Percentiles rank a stretch among this genome's conserved stretches.
phyloP scores from a whole-genome alignment of 1,140 invertebrate genomes.

The Drosophila auraria region DNA sequence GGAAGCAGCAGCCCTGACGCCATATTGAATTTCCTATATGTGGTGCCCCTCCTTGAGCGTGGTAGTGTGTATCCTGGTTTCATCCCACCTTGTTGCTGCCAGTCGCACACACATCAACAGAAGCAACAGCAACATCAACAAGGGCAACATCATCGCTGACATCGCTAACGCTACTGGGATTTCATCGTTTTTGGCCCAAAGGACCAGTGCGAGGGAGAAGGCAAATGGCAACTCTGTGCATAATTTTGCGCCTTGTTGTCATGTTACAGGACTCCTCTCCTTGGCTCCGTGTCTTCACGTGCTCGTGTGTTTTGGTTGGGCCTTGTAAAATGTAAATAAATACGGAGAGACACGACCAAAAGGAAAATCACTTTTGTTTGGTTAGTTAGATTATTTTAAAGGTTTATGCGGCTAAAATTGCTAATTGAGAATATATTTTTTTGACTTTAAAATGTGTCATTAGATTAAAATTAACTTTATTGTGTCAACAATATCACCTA shows the following conservation, averaged over 20 bases:
- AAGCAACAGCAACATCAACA: conserved; percentile 25
- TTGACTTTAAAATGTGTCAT: too few relatives aligned
- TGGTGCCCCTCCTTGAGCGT: conserved; percentile 27
- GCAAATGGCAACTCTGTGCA: conserved; percentile 77
- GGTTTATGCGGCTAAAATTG: conserved; percentile 56
- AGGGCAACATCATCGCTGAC: conserved; percentile 58
- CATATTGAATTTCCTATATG: conserved; percentile 71
- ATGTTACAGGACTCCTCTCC: conserved; percentile 53
- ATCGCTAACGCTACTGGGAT: conserved; percentile 71
- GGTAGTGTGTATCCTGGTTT: conserved; percentile 36
- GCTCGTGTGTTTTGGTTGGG: conserved; percentile 50
- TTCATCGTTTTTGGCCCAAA: conserved; percentile 48
- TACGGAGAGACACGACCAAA: conserved; percentile 41
- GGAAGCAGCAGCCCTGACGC: conserved; percentile 58
- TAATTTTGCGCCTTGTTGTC: conserved; percentile 81
- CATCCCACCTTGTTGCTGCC: conserved; percentile 74
- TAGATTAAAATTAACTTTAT: too few relatives aligned
- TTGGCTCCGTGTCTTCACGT: conserved; percentile 35
- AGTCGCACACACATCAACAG: conserved; percentile 63
- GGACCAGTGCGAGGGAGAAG: conserved; percentile 10
- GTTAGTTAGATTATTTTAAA: conserved; percentile 32
- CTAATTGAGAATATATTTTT: neutral
- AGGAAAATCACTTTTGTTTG: conserved; percentile 62
- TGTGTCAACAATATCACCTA: too few relatives aligned
- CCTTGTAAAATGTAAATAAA: conserved; percentile 82